phyloP scores from a whole-genome alignment of 2,113 vertebrate species.

The Aleadryas rufinucha region DNA sequence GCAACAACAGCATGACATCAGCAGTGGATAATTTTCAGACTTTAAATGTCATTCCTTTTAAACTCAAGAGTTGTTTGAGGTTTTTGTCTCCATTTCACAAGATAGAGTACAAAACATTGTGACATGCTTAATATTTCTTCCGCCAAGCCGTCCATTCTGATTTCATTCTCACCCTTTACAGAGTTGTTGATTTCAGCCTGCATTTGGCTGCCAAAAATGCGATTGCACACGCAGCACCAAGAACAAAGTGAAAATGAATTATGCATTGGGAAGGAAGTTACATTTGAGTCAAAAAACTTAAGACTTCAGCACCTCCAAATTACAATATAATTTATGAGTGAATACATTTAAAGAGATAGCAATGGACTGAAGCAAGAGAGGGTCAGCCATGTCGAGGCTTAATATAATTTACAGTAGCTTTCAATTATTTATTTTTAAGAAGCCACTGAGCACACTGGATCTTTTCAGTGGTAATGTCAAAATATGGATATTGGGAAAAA shows the following conservation, averaged over 20 bases:
- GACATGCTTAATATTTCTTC: constrained; percentile 82
- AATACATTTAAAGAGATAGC: constrained; percentile 78
- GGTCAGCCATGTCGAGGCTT: constrained; percentile 62
- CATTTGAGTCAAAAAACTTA: constrained; percentile 77
- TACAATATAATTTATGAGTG: constrained; percentile 79
- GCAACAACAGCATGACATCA: constrained; percentile 68
- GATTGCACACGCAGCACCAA: constrained; percentile 69
- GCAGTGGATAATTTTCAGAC: constrained; percentile 65
- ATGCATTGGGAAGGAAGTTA: constrained; percentile 76
- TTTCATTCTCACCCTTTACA: constrained; percentile 77
- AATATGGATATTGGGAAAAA: constrained; percentile 74
- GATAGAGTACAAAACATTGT: constrained; percentile 79
- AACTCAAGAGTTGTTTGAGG: constrained; percentile 57
- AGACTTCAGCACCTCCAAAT: constrained; percentile 79
- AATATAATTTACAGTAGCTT: constrained; percentile 73
- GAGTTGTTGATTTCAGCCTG: constrained; percentile 79
- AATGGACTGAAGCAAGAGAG: constrained; percentile 62
- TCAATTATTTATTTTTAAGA: constrained; percentile 81
- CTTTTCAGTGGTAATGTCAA: constrained; percentile 75
- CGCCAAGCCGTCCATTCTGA: constrained; percentile 75
- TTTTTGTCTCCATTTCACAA: constrained; percentile 74
- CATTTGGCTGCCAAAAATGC: constrained; percentile 79
- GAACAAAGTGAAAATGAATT: constrained; percentile 82
- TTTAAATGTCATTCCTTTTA: constrained; percentile 71
- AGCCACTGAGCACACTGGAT: constrained; percentile 71